Evolutionary conservation across 2,888 invertebrate genomes (phyloP).

Genomic region (Drosophila paracracens): DNA sequence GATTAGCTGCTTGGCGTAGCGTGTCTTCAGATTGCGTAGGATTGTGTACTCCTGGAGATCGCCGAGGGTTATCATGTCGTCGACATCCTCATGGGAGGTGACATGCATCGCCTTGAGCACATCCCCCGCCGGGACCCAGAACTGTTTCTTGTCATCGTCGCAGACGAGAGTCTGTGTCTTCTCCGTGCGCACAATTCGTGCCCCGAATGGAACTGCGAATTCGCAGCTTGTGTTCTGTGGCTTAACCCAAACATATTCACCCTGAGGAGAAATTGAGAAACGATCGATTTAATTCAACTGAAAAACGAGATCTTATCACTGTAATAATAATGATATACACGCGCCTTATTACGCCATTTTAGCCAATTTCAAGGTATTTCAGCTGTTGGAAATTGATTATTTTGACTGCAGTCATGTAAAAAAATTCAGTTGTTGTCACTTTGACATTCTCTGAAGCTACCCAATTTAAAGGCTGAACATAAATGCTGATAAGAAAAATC

Average conservation of each 20-base stretch:
- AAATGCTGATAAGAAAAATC: conserved; percentile 24
- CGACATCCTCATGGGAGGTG: conserved; percentile 92
- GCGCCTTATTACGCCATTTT: conserved; percentile 29
- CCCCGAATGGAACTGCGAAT: conserved; percentile 94
- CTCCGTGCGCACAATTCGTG: conserved; percentile 91
- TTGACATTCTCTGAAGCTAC: conserved; percentile 22
- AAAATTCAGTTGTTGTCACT: conserved; percentile 12
- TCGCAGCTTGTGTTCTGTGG: conserved; percentile 88
- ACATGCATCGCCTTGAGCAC: conserved; percentile 90
- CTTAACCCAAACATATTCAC: conserved; percentile 96
- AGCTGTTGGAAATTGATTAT: conserved; percentile 14
- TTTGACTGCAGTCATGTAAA: conserved; percentile 28
- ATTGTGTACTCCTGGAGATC: conserved; percentile 98
- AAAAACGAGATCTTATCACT: conserved; percentile 31
- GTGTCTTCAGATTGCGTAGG: conserved; percentile 93
- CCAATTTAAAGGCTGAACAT: conserved; percentile 34
- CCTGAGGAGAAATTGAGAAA: conserved; percentile 86
- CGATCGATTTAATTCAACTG: background rate
- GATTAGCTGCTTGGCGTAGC: conserved; percentile 94
- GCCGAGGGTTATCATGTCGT: conserved; percentile 97
- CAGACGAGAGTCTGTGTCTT: conserved; percentile 91
- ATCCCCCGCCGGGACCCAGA: conserved; percentile 87
- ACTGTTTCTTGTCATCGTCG: conserved; percentile 94
- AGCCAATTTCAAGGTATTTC: conserved; percentile 26
- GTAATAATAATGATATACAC: conserved; percentile 39